Conservation (phyloP, 2,113 vertebrate species). For the Lethenteron reissneri region DNA sequence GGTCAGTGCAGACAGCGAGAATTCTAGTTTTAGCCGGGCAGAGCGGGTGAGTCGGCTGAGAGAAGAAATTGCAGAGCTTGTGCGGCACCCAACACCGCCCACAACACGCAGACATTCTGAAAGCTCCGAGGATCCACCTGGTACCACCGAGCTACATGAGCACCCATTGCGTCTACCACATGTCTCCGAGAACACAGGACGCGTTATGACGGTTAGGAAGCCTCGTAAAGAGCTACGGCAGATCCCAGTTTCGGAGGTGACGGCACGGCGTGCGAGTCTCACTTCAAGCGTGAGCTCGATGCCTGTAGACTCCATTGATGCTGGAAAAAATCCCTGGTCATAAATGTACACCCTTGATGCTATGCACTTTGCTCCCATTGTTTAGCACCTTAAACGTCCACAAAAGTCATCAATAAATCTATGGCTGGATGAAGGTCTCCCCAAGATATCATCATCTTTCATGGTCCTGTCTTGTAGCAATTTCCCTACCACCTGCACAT, state of each 20-base stretch:
- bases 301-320: constrained; percentile 32
- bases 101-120: constrained; percentile 13
- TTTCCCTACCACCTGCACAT: too few relatives aligned
- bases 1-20: too few relatives aligned
- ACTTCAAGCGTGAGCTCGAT: constrained; percentile 20
- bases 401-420: too few relatives aligned
- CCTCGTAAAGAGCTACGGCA: constrained; percentile 32
- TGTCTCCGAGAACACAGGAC: constrained; percentile 10
- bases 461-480: too few relatives aligned
- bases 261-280: constrained; percentile 20
- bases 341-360: too few relatives aligned
- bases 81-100: constrained; percentile 9
- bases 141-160: constrained; percentile 12
- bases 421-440: too few relatives aligned
- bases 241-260: constrained; percentile 26
- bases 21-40: too few relatives aligned
- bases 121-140: constrained; percentile 14
- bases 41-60: constrained; percentile 5
- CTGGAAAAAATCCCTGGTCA: too few relatives aligned
- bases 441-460: too few relatives aligned
- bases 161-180: constrained; percentile 12
- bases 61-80: constrained; percentile 14
- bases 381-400: too few relatives aligned
- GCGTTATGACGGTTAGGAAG: constrained; percentile 27
- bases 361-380: too few relatives aligned